Evolutionary conservation across 2,888 invertebrate genomes (phyloP), one percentile per base, ranked within the genome.

Genomic region (Mechanitis messenoides): DNA sequence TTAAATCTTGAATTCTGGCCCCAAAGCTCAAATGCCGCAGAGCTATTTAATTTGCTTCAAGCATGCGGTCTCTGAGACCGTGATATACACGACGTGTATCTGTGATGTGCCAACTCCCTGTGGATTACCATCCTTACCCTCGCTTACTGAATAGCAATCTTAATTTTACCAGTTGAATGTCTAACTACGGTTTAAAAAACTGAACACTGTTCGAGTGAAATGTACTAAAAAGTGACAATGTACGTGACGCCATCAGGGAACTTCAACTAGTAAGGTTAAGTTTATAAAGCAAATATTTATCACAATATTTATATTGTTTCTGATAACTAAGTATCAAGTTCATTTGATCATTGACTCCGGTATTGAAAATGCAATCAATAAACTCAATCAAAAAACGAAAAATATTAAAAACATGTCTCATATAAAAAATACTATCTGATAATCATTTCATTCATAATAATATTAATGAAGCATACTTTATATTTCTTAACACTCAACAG

Each of bases 1-100:
- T 50, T 50, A 50, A 50, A 50, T 2, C n/a, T 50, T 50, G 50
- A 50, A 50, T 50, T 11, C 31, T 50, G 50, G 50, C 50, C 50
- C 50, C 31, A 11, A 31, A 31, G 50, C 50, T 50, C 50, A n/a
- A 6, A 11, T 50, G 50, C 50, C 31, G 50, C 50, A 31, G 50
- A 50, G 50, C 31, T 28, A 50, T 50, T 50, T 50, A 50, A 50
- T 50, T 50, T 50, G 31, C 50, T 31, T 28, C 9, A 31, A 47
- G n/a, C 47, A 47, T 4, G 47, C 20, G 47, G 47, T 47, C 20
- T 47, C 20, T n/a, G 47, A 28, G 47, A 47, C 47, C 47, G 6
- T 47, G 47, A 20, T 47, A 47, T n/a, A 47, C 12, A 47, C 47
- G n/a, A 20, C 20, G 20, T 20, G 20, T 20, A 20, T 20, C 47